Evolutionary conservation across 1,140 invertebrate species (phyloP), one percentile per base, ranked within the genome.

Genomic region (Leptopilina clavipes): DNA sequence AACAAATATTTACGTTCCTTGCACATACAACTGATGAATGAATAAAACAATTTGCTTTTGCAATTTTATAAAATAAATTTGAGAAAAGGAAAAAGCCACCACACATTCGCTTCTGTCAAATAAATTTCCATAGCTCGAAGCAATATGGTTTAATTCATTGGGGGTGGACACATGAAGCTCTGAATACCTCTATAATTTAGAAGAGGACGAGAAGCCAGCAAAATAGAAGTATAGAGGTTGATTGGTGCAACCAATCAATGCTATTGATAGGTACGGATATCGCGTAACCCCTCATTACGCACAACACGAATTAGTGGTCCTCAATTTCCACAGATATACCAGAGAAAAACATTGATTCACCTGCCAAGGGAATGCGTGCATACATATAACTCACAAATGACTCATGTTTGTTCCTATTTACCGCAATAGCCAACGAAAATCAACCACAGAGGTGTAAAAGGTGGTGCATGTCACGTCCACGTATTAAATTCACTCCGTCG

Each of bases 241-340:
- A 79, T 79, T 79, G 71, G 48, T 73, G 10, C 37, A 5, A 71
- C 25, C 45, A 79, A 76, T 74, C 77, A 76, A 25, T 72, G 25
- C 10, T 45, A 79, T 79, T 79, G 40, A 76, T 72, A 70, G 31
- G 12, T 9, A 31, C 18, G 44, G 17, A n/a, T 78, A 70, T 40
- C 19, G 65, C 31, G 70, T 54, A 70, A 48, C 72, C 45, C 72
- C 31, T 45, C 25, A 71, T 71, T 48, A 48, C 74, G 19, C 59
- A 11, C 17, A 19, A 14, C 44, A 7, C 48, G 18, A 14, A 74
- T 81, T 76, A 59, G 25, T 37, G 52, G 22, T 65, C 59, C 59
- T 65, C 25, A 8, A 65, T 65, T 65, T 65, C 22, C 19, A 31
- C 22, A 65, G 59, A 65, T 65, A 31, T 31, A 65, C 25, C 19